Conservation (phyloP, 1,140 invertebrate species). For the Venturia canescens region DNA sequence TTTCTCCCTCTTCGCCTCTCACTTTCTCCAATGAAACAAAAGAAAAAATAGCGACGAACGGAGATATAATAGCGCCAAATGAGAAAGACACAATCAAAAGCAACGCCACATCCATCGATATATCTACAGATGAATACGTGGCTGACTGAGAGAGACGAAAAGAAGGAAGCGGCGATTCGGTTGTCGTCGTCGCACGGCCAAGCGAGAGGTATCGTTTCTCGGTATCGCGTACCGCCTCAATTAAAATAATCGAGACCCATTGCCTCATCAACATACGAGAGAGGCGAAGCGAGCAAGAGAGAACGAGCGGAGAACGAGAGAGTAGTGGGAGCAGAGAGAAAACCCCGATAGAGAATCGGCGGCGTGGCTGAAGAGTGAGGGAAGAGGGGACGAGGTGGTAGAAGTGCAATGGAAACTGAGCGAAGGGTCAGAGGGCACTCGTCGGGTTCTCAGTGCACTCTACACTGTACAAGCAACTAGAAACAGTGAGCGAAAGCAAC, state of each 20-base stretch:
- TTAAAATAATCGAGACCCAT: constrained; percentile 70
- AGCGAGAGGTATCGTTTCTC: constrained; percentile 66
- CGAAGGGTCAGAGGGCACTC: constrained; percentile 55
- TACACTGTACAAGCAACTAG: neutral
- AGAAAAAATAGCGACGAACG: constrained; percentile 44
- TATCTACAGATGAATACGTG: neutral
- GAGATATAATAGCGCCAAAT: constrained; percentile 49
- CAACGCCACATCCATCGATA: neutral
- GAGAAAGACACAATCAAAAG: constrained; percentile 17
- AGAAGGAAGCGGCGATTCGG: constrained; percentile 26
- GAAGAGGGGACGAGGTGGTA: constrained; percentile 17
- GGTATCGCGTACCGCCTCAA: constrained; percentile 65
- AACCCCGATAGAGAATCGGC: constrained; percentile 40
- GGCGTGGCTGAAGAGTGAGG: constrained; percentile 7
- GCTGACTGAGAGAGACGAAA: neutral
- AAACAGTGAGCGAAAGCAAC: neutral
- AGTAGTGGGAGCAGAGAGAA: constrained; percentile 29
- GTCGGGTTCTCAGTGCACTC: constrained; percentile 37
- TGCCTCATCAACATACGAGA: constrained; percentile 63
- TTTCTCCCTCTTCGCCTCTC: neutral
- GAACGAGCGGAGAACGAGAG: too few relatives aligned
- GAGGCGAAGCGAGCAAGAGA: constrained; percentile 52
- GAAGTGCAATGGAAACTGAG: constrained; percentile 44
- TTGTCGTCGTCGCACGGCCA: constrained; percentile 57
- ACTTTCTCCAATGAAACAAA: neutral